Conservation (phyloP, 2,113 vertebrate species). For the Hippocampus barbouri region DNA sequence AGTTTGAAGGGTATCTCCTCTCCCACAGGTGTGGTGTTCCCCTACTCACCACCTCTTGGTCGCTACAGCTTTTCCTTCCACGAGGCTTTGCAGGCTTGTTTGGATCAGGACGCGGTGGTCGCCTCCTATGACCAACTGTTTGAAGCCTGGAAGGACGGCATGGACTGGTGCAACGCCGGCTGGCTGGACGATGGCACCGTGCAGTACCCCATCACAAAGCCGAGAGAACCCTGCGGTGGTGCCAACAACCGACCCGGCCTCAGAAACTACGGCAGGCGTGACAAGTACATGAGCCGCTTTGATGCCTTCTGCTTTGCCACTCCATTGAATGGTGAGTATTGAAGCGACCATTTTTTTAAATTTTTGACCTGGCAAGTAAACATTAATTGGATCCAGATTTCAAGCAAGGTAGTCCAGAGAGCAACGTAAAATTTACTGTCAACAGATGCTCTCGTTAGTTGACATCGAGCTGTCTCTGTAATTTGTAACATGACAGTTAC, state of each 20-base stretch:
- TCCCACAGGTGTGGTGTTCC: conserved; percentile 86
- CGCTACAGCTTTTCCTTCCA: conserved; percentile 89
- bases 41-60: conserved; percentile 79
- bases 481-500: background rate
- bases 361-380: too few species aligned
- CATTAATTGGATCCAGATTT: too few species aligned
- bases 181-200: conserved; percentile 91
- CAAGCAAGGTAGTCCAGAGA: too few species aligned
- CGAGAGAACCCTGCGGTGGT: conserved; percentile 87
- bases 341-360: background rate
- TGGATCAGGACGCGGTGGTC: conserved; percentile 78
- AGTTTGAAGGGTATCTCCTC: background rate
- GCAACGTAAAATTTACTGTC: background rate
- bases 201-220: conserved; percentile 89
- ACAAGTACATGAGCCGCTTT: conserved; percentile 78
- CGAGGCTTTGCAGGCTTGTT: conserved; percentile 77
- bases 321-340: conserved; percentile 76
- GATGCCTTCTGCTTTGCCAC: conserved; percentile 92
- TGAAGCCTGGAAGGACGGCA: conserved; percentile 79
- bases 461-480: too few species aligned
- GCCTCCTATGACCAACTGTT: conserved; percentile 86
- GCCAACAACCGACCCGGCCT: conserved; percentile 77
- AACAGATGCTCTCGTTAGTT: too few species aligned
- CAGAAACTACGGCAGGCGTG: conserved; percentile 84
- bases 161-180: conserved; percentile 97